Conservation (phyloP, 2,113 vertebrate species). For the Microtus ochrogaster region DNA sequence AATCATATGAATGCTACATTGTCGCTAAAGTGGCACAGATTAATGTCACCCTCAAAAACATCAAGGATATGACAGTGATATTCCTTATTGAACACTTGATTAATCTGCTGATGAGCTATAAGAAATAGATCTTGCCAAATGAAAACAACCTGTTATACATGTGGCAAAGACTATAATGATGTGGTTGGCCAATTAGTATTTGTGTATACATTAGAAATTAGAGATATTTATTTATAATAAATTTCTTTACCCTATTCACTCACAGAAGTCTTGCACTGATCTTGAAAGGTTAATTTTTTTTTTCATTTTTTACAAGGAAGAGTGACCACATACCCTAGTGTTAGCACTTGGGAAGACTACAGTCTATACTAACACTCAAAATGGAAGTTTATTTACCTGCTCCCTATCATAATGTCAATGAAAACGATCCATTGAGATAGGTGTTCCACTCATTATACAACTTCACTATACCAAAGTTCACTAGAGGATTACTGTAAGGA, state of each 20-base stretch:
- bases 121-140: not conserved
- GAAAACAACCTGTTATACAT: not conserved
- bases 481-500: not conserved
- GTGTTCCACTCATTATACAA: not conserved
- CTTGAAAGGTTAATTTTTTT: not conserved
- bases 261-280: not conserved
- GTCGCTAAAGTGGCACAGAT: not conserved
- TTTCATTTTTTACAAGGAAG: not conserved
- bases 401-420: not conserved
- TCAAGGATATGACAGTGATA: not conserved
- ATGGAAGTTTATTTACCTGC: not conserved
- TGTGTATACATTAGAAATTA: not conserved
- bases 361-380: not conserved
- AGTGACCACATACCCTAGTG: not conserved
- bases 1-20: not conserved
- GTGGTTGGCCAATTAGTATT: not conserved
- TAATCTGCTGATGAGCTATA: not conserved
- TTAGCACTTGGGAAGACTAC: not conserved
- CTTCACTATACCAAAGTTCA: not conserved
- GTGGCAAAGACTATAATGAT: not conserved
- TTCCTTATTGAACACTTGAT: not conserved
- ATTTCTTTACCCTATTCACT: not conserved
- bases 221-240: not conserved
- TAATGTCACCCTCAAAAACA: not conserved
- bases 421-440: not conserved